Base-by-base conservation (phyloP, 2,113 vertebrate species). In the Barnardius zonarius region DNA sequence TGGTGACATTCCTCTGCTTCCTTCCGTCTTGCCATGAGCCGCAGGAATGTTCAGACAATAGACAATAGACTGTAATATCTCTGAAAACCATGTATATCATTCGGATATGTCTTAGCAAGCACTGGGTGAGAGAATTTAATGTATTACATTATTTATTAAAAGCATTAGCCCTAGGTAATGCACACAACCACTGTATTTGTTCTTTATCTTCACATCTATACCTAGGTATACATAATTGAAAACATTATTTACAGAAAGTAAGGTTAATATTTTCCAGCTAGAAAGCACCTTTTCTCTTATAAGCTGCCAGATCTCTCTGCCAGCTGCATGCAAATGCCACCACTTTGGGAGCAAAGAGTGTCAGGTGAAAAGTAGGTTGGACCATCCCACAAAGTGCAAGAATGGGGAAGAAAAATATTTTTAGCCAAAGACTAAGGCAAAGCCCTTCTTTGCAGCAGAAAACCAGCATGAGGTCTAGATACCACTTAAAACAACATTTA, bases 401-500 rank as follows among this genome's bases (percentile, higher is more conserved):
- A 82, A 49, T 19, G 23, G 49, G 19, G 25, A 74, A 35, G 57
- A 49, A 87, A 89, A 93, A 31, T 76, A 85, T 83, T 93, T 90
- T 91, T 80, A 74, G 23, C 41, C 19, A 4, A 57, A 54, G 33
- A 81, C 54, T 75, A 90, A 46, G n/a, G 59, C 48, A 78, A 66
- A 91, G 10, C 28, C 22, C 11, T 86, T 80, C 54, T 80, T 91
- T 67, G 37, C 91, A 41, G 59, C 62, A 76, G 57, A 70, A 89
- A 74, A 74, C 2, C 59, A 82, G 57, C 46, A 8, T 73, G 86
- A 68, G 13, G 17, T 85, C 67, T 94, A 92, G 81, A 87, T 86
- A 87, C 86, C 81, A 86, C 86, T 96, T 96, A 94, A 89, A 94
- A 87, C 81, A 94, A 94, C 94, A 89, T 91, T 92, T 96, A 87